Base-by-base conservation (phyloP, 92 coral and sea anemone species). In the Porites rus region DNA sequence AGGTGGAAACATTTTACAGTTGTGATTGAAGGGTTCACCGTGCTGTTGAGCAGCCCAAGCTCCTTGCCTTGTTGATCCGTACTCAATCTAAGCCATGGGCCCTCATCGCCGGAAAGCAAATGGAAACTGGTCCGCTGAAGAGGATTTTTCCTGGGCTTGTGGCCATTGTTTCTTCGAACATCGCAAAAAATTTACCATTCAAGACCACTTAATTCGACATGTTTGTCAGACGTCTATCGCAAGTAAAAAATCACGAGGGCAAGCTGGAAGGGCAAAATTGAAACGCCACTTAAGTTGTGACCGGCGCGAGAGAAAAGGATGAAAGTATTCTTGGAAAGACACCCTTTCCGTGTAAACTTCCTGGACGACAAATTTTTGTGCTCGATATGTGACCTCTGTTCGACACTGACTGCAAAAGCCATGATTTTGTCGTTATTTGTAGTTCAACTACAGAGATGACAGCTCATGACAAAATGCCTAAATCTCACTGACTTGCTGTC, bases 151-250 rank as follows among this genome's bases (percentile, higher is more conserved):
- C 85, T 90, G 93, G 91, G 85, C 91, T 43, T 90, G 93, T 72
- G 93, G 91, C 1, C 69, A 70, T 28, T 90, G 93, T 51, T 90
- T 75, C 52, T 90, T 90, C 56, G 90, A 90, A 80, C 78, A 88
- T 10, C 84, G 77, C 69, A 90, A 90, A 70, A 90, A 90, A 82
- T 90, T 91, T 62, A 86, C 93, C 10, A 88, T 90, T 8, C 86
- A 77, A 66, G 91, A 90, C 22, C 91, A 90, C 56, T 68, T 90
- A 31, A 84, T 81, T 20, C 90, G 87, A 53, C 65, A 77, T 7
- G 91, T 90, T 11, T 90, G 93, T 77, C 91, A 56, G 63, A 86
- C 81, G 52, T 52, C 88, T 11, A 72, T 20, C 17, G 78, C 20
- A 74, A 51, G 2, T 51, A 74, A 74, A 74, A 74, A 74, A 52